phyloP scores from a whole-genome alignment of 2,888 invertebrate genomes.

The Hofmannophila pseudospretella region DNA sequence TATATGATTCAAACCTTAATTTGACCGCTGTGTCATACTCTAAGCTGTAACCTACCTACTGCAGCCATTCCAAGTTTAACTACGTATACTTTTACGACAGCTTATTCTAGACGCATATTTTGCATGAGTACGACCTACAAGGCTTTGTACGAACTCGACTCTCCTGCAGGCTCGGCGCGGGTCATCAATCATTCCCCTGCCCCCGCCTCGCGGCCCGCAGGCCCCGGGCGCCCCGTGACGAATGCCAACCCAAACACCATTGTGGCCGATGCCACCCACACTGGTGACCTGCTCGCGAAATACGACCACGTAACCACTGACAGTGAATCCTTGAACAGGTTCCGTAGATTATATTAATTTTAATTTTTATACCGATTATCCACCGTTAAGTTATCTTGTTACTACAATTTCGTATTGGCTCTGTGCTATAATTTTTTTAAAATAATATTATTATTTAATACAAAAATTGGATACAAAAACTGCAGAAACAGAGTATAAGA shows the following conservation, averaged over 20 bases:
- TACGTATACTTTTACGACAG: not conserved
- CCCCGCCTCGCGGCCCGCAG: slow-evolving; percentile 23
- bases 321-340: slow-evolving; percentile 5
- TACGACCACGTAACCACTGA: slow-evolving; percentile 24
- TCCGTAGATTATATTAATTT: slow-evolving; percentile 1
- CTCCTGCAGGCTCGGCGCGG: slow-evolving; percentile 19
- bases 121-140: slow-evolving; percentile 6
- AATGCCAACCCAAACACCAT: slow-evolving; percentile 74
- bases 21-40: no score
- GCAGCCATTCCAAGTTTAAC: no score
- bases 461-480: no score
- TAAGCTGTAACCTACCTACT: no score
- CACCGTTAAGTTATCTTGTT: no score
- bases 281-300: slow-evolving; percentile 28
- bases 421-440: no score
- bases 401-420: no score
- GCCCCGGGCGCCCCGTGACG: slow-evolving; percentile 64
- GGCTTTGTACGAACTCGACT: slow-evolving; percentile 3
- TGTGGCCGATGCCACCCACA: slow-evolving; percentile 67
- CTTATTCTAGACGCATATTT: not conserved
- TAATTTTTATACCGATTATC: no score
- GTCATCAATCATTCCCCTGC: slow-evolving; percentile 59
- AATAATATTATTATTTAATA: no score
- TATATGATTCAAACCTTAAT: no score
- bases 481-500: no score